Percentiles rank a stretch among this genome's conserved stretches.
phyloP scores from a whole-genome alignment of 2,797 vertebrate genomes.

The Enteromius radiatus region DNA sequence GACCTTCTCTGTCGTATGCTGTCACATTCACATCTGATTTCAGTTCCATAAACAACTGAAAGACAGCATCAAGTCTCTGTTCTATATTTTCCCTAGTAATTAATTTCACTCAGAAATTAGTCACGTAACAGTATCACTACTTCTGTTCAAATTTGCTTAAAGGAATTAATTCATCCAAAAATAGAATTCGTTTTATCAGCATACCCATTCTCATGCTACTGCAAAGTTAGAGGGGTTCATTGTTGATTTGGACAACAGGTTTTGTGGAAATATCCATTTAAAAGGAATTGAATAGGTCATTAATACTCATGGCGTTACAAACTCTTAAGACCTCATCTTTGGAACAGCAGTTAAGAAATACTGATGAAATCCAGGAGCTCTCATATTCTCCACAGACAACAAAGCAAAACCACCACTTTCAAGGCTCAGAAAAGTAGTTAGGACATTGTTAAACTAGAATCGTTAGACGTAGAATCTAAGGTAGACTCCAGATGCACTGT shows the following conservation, averaged over 20 bases:
- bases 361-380: no score
- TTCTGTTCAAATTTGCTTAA: constrained; percentile 1
- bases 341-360: background rate
- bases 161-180: background rate
- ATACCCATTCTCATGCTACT: background rate
- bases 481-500: no score
- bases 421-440: no score
- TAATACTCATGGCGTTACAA: background rate
- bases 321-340: background rate
- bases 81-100: background rate
- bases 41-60: background rate
- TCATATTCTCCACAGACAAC: no score
- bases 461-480: no score
- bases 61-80: background rate
- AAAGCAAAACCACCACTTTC: no score
- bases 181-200: background rate
- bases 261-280: background rate
- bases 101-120: background rate
- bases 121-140: background rate
- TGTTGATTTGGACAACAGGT: background rate
- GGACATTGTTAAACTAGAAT: no score
- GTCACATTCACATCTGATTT: background rate
- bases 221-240: background rate
- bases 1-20: background rate
- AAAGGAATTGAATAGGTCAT: background rate